phyloP scores from a whole-genome alignment of 2,888 invertebrate species.

The Synanthedon andrenaeformis region DNA sequence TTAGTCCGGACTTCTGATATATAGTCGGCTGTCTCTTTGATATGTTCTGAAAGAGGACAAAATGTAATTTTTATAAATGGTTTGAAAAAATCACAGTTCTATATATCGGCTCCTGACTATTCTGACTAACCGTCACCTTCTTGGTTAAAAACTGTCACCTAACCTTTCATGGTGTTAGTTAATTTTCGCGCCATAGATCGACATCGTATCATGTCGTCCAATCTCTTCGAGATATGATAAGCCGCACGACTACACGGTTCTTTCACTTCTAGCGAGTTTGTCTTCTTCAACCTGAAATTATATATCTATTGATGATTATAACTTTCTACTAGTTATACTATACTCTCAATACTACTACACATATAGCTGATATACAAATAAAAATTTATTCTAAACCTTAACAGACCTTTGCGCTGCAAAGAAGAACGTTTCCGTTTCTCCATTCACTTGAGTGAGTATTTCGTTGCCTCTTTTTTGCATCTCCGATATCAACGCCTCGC shows the following conservation, averaged over 20 bases:
- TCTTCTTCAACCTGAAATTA: slow-evolving; percentile 32
- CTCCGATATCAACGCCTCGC: slow-evolving; percentile 41
- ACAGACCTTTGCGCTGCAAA: slow-evolving; percentile 53
- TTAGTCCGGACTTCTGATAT: slow-evolving; percentile 41
- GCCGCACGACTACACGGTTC: slow-evolving; percentile 29
- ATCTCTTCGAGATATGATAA: slow-evolving; percentile 27
- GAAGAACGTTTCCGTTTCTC: slow-evolving; percentile 39
- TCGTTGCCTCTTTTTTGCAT: slow-evolving; percentile 54
- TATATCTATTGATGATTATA: too few species aligned
- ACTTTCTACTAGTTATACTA: too few species aligned
- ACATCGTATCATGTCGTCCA: slow-evolving; percentile 37
- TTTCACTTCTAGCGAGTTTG: slow-evolving; percentile 15
- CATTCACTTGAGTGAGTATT: slow-evolving; percentile 35
- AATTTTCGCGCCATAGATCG: slow-evolving; percentile 42
- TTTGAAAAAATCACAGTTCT: neutral
- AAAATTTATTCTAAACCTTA: too few species aligned
- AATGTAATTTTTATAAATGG: neutral
- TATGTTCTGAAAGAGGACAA: slow-evolving; percentile 31
- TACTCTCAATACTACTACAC: too few species aligned
- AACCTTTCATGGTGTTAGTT: slow-evolving; percentile 41
- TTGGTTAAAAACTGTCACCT: neutral
- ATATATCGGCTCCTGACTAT: too few species aligned
- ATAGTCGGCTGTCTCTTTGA: slow-evolving; percentile 34
- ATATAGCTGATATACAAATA: too few species aligned
- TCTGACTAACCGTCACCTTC: too few species aligned